phyloP scores from a whole-genome alignment of 2,113 vertebrate species.

The Cheirogaleus medius region DNA sequence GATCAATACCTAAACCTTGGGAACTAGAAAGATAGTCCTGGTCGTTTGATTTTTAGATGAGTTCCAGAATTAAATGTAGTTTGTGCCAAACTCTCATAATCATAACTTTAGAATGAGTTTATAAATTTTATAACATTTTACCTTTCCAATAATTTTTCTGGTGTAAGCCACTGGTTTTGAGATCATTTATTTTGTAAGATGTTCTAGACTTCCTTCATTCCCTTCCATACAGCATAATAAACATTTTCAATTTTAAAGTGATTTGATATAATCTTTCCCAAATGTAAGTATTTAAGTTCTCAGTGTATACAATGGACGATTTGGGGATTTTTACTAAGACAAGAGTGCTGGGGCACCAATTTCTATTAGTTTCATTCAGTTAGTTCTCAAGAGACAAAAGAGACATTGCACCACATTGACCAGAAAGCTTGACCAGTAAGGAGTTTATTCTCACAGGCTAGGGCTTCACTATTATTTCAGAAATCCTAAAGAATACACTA shows the following conservation, averaged over 20 bases:
- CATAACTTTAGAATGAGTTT: not conserved
- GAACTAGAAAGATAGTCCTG: not conserved
- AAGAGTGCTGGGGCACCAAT: not conserved
- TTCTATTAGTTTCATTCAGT: slow-evolving; percentile 21
- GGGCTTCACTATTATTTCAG: not conserved
- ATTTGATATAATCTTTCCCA: not conserved
- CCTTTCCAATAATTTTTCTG: not conserved
- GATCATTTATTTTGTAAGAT: slow-evolving; percentile 11
- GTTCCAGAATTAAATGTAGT: not conserved
- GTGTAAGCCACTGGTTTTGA: not conserved
- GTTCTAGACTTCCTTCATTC: not conserved
- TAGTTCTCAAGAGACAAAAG: not conserved
- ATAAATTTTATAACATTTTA: slow-evolving; percentile 1
- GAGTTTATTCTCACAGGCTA: slow-evolving; percentile 13
- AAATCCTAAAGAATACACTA: not conserved
- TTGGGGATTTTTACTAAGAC: not conserved
- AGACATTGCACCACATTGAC: not conserved
- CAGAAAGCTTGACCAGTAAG: not conserved
- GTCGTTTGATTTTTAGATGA: not conserved
- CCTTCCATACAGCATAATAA: not conserved
- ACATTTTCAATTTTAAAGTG: not conserved
- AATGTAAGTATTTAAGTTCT: not conserved
- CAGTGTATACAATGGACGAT: not conserved
- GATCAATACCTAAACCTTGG: not conserved
- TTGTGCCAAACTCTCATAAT: not conserved